A percentile compares a stretch with the other conserved stretches of the same genome.
phyloP scores from a whole-genome alignment of 2,113 vertebrate genomes.

The Solea solea region DNA sequence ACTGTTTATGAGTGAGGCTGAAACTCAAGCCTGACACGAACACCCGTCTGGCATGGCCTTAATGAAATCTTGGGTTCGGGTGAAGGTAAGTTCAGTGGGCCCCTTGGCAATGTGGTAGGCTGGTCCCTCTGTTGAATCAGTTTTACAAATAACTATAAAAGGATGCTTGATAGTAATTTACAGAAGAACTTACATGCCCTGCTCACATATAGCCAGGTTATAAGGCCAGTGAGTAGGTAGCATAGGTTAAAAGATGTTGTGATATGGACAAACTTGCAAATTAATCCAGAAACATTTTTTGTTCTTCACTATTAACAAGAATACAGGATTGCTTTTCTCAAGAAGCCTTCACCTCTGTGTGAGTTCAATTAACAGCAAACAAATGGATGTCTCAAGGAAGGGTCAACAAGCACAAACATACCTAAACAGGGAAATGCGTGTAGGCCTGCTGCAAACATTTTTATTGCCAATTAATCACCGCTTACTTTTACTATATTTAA shows the following conservation, averaged over 20 bases:
- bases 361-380: neutral
- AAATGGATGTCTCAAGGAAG: no score
- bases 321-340: neutral
- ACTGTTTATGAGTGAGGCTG: constrained; percentile 85
- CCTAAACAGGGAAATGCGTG: no score
- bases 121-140: constrained; percentile 33
- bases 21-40: constrained; percentile 82
- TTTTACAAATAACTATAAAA: constrained; percentile 15
- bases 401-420: no score
- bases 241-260: neutral
- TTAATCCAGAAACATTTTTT: neutral
- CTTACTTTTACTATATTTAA: no score
- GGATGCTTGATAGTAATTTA: constrained; percentile 17
- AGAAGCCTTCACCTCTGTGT: neutral
- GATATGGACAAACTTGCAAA: neutral
- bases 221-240: neutral
- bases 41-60: constrained; percentile 82
- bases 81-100: constrained; percentile 82
- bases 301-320: no score
- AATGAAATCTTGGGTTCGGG: constrained; percentile 84
- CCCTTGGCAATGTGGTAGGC: constrained; percentile 39
- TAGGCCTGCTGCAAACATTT: no score
- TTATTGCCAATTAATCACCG: no score
- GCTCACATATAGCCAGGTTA: neutral
- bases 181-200: neutral